Evolutionary conservation across 2,797 vertebrate species (phyloP).

Genomic region (Philypnodon macrostomus): DNA sequence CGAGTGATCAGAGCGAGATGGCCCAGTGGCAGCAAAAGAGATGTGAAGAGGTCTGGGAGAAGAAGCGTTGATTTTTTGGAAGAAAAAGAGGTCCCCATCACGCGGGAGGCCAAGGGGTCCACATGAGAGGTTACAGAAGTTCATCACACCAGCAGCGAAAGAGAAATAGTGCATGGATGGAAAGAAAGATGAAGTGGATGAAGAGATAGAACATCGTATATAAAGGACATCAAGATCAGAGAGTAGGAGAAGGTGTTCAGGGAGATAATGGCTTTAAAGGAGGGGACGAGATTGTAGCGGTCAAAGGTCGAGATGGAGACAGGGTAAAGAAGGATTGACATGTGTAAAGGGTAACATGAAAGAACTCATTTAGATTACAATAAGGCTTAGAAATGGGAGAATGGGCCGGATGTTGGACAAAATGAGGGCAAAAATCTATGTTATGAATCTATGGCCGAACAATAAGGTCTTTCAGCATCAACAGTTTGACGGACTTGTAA

Average conservation of each 20-base stretch:
- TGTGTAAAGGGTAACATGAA: conserved; percentile 15
- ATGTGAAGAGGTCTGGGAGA: conserved; percentile 43
- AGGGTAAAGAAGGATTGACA: conserved; percentile 10
- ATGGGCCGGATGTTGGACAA: neutral
- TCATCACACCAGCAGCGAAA: conserved; percentile 11
- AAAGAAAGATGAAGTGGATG: neutral
- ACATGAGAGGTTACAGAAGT: conserved; percentile 29
- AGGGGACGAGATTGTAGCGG: conserved; percentile 7
- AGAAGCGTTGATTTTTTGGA: conserved; percentile 46
- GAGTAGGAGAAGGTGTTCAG: conserved; percentile 14
- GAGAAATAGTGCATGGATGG: neutral
- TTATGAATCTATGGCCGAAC: conserved; percentile 1
- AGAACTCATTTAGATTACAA: conserved; percentile 11
- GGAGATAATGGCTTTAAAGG: conserved; percentile 11
- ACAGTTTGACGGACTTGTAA: neutral
- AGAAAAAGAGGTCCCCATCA: conserved; percentile 17
- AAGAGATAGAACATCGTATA: conserved; percentile 7
- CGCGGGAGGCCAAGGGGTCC: too few relatives aligned
- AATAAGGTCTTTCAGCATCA: conserved; percentile 1
- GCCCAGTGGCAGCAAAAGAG: conserved; percentile 38
- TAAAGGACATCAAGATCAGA: conserved; percentile 22
- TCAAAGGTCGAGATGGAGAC: conserved; percentile 21
- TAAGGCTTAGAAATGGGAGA: neutral
- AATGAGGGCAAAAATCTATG: neutral
- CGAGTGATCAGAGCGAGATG: conserved; percentile 46